A percentile compares a stretch with the other conserved stretches of the same genome.
Evolutionary conservation across 1,140 invertebrate genomes (phyloP).

Genomic region (Aphis gossypii): DNA sequence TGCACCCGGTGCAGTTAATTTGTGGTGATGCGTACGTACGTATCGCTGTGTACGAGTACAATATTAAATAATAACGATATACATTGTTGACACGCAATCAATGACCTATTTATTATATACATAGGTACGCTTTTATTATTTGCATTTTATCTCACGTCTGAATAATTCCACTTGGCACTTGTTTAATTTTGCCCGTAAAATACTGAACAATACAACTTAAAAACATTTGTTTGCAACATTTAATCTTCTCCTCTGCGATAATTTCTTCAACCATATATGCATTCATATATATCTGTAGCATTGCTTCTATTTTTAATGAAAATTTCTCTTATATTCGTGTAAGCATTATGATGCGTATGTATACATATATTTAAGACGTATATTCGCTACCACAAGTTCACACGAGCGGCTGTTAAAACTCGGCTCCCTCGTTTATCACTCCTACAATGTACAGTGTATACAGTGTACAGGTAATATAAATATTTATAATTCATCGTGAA

Average conservation of each 20-base stretch:
- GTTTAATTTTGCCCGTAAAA: neutral
- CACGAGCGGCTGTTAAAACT: neutral
- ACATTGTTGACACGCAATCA: no score
- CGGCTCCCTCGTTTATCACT: neutral
- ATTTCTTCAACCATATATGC: neutral
- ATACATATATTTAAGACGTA: neutral
- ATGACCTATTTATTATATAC: no score
- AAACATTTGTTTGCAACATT: constrained; percentile 16
- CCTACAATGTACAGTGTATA: neutral
- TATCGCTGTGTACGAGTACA: no score
- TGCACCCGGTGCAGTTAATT: no score
- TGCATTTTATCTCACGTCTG: neutral
- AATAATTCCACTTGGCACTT: constrained; percentile 10
- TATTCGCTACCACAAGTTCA: neutral
- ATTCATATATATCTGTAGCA: neutral
- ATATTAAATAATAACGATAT: no score
- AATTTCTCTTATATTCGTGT: neutral
- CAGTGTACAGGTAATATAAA: neutral
- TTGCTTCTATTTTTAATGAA: neutral
- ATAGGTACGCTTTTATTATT: neutral
- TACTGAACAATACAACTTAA: neutral
- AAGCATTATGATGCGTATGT: neutral
- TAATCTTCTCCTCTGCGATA: constrained; percentile 7
- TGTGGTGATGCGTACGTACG: no score
- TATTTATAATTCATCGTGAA: constrained; percentile 24